Percentiles rank a stretch among this genome's conserved stretches.
Evolutionary conservation across 2,888 invertebrate species (phyloP).

Genomic region (Pachymerium ferrugineum): DNA sequence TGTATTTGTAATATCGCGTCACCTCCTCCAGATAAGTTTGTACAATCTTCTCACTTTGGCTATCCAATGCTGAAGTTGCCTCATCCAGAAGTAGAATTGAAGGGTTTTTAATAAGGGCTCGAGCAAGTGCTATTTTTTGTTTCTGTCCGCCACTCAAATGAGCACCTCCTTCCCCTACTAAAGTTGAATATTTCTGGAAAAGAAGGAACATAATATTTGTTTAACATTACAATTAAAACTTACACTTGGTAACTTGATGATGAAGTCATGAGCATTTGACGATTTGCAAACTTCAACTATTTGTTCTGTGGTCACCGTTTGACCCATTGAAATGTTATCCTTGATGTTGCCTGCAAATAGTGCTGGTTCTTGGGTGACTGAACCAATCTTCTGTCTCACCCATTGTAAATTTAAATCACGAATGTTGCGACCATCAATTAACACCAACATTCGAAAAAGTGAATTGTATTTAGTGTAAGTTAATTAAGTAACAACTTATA

Average conservation of each 20-base stretch:
- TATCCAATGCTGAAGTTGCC: conserved; percentile 78
- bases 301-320: conserved; percentile 51
- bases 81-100: conserved; percentile 65
- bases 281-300: conserved; percentile 64
- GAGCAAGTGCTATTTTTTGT: conserved; percentile 63
- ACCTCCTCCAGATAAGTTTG: conserved; percentile 63
- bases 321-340: conserved; percentile 53
- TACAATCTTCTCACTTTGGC: conserved; percentile 73
- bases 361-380: conserved; percentile 56
- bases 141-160: conserved; percentile 79
- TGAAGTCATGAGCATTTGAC: conserved; percentile 71
- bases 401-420: conserved; percentile 50
- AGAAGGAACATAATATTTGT: background rate
- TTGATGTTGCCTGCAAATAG: conserved; percentile 55
- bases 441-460: conserved; percentile 40
- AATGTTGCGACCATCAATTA: conserved; percentile 51
- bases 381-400: conserved; percentile 48
- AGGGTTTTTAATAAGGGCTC: conserved; percentile 58
- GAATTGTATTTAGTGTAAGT: background rate
- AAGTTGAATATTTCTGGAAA: conserved; percentile 59
- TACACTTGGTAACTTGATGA: conserved; percentile 64
- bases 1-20: too few species aligned
- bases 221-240: background rate
- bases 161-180: conserved; percentile 72
- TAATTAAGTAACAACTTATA: conserved; percentile 37